These are phyloP conservation scores for Hormaphis cornu DNA, from an alignment of 1,140 invertebrate species.

Conservation along the genomic window DNA sequence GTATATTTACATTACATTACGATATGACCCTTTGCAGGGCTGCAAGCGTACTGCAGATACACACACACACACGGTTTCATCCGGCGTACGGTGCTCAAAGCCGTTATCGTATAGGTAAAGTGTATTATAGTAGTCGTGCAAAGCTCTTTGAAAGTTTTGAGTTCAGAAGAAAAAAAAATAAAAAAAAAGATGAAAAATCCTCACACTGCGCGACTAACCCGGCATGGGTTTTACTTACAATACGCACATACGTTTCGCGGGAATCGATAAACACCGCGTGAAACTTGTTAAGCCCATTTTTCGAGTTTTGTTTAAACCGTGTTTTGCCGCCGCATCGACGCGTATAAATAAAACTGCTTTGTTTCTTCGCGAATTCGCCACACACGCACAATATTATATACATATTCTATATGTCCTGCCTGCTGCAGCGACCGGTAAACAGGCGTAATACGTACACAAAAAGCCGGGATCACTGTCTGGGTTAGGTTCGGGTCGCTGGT, in stretches of 20 bases:
- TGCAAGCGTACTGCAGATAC: too few relatives aligned
- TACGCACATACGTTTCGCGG: not conserved
- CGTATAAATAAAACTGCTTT: slow-evolving; percentile 19
- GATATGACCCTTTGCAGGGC: too few relatives aligned
- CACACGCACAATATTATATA: too few relatives aligned
- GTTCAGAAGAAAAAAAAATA: not conserved
- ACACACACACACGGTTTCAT: too few relatives aligned
- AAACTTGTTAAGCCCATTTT: slow-evolving; percentile 16
- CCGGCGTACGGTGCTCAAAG: not conserved
- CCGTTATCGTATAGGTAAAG: not conserved
- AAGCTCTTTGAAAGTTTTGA: slow-evolving; percentile 12
- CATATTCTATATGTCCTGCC: too few relatives aligned
- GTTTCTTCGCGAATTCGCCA: not conserved
- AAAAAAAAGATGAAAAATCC: too few relatives aligned
- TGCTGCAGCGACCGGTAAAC: too few relatives aligned
- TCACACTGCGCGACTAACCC: too few relatives aligned
- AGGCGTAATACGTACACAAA: not conserved
- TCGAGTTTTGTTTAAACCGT: slow-evolving; percentile 3
- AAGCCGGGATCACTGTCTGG: too few relatives aligned
- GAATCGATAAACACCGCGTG: not conserved
- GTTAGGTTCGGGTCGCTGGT: too few relatives aligned
- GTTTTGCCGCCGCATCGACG: not conserved
- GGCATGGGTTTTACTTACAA: too few relatives aligned
- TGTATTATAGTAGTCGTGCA: not conserved
- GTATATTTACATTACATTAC: too few relatives aligned